Base-by-base conservation (phyloP, 1,140 invertebrate species). In the Lordiphosa mommai region DNA sequence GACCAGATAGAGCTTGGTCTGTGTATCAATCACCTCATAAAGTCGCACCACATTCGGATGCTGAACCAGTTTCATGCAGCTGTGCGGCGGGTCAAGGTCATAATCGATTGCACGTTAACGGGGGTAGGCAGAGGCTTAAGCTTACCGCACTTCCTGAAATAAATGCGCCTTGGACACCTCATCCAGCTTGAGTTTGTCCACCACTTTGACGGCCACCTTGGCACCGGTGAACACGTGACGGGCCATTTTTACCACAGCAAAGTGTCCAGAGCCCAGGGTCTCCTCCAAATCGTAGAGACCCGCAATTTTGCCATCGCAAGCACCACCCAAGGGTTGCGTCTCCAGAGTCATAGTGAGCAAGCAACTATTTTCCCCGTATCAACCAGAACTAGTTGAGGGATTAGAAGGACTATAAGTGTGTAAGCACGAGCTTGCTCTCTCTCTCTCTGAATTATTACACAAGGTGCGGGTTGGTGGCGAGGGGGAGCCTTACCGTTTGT, bases 181-280 rank as follows among this genome's bases (percentile, higher is more conserved):
- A 90, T 99, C 98, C 72, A 99, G 90, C 90, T 98, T 98, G 49
- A 94, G 97, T 90, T 99, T 99, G 90, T 99, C 99, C 80, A 99
- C 99, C 41, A 99, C 95, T 92, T 96, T 96, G 32, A 96, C 95
- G 41, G 95, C 95, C 43, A 99, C 98, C 90, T 98, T 98, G 91
- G 99, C 97, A n/a, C 98, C 98, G 33, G 98, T 99, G 89, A 99
- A 99, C 34, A 99, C 98, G 92, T 99, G 99, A 63, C 96, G 92
- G 6, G 99, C 99, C 59, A 99, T 90, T 92, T 99, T 99, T 13
- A 99, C 99, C 41, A 99, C 97, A 52, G 98, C 98, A 92, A 99
- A 99, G 91, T 99, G 98, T 37, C 98, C 98, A 55, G 94, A 93
- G 7, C 96, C 96, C 9, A 98, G 90, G 0, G 97, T 99, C 88